Conservation (phyloP, 37 sponge, comb jelly and placozoan species). For the Haliclona indistincta region DNA sequence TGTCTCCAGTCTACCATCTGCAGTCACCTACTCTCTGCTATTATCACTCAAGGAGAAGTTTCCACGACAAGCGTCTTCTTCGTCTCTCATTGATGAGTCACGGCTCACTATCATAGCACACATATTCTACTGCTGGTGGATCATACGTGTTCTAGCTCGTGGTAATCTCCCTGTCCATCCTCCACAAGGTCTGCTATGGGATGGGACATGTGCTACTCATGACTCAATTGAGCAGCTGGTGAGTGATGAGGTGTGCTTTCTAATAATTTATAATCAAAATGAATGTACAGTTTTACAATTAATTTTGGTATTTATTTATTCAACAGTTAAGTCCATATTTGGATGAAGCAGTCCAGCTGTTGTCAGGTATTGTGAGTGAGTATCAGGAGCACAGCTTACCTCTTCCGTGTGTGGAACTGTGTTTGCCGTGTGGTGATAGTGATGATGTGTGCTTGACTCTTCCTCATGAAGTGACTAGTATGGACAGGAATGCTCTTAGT, state of each 20-base stretch:
- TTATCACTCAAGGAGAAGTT: constrained; percentile 14
- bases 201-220: constrained; percentile 11
- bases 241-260: neutral
- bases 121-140: constrained; percentile 33
- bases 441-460: neutral
- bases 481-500: neutral
- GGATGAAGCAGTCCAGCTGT: no score
- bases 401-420: constrained; percentile 11
- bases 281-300: no score
- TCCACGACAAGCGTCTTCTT: neutral
- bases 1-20: constrained; percentile 43
- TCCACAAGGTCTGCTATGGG: constrained; percentile 16
- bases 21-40: constrained; percentile 48
- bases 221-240: constrained; percentile 38
- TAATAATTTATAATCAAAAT: no score
- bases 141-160: constrained; percentile 18
- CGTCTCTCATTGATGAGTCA: constrained; percentile 1
- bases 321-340: no score
- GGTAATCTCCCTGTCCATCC: neutral
- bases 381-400: neutral
- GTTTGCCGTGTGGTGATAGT: neutral
- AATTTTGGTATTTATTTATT: neutral
- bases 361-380: no score
- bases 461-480: neutral
- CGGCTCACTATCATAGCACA: constrained; percentile 28